Conservation (phyloP, 2,797 vertebrate species). For the Triplophysa bombifrons region DNA sequence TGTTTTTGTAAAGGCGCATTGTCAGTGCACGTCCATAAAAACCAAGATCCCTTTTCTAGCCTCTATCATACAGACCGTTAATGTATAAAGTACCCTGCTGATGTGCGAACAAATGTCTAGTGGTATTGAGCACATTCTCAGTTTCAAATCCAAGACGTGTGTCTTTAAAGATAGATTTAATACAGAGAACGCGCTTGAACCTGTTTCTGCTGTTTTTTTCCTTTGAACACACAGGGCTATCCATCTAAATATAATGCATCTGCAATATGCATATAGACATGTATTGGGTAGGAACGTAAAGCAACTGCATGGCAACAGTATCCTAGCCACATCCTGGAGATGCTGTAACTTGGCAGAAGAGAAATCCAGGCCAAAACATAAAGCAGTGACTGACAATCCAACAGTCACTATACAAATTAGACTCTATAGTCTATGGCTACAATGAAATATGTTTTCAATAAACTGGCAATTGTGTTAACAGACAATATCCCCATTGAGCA, state of each 20-base stretch:
- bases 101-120: neutral
- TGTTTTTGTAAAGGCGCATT: slow-evolving; percentile 1
- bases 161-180: neutral
- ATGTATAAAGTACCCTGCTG: neutral
- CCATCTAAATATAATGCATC: slow-evolving; percentile 49
- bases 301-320: slow-evolving; percentile 53
- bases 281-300: slow-evolving; percentile 46
- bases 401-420: slow-evolving; percentile 37
- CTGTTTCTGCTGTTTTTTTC: slow-evolving; percentile 37
- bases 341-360: slow-evolving; percentile 30
- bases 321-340: slow-evolving; percentile 42
- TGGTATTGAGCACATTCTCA: neutral
- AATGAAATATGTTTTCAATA: slow-evolving; percentile 41
- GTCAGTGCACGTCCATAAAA: slow-evolving; percentile 15
- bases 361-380: slow-evolving; percentile 44
- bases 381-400: slow-evolving; percentile 20
- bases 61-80: neutral
- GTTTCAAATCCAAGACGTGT: slow-evolving; percentile 27
- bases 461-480: slow-evolving; percentile 41
- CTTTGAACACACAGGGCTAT: slow-evolving; percentile 37
- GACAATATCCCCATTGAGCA: slow-evolving; percentile 21
- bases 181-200: slow-evolving; percentile 3
- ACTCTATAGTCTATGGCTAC: slow-evolving; percentile 16
- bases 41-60: neutral
- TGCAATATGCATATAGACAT: slow-evolving; percentile 55